phyloP scores from a whole-genome alignment of 2,888 invertebrate species.

The Melanophora roralis region DNA sequence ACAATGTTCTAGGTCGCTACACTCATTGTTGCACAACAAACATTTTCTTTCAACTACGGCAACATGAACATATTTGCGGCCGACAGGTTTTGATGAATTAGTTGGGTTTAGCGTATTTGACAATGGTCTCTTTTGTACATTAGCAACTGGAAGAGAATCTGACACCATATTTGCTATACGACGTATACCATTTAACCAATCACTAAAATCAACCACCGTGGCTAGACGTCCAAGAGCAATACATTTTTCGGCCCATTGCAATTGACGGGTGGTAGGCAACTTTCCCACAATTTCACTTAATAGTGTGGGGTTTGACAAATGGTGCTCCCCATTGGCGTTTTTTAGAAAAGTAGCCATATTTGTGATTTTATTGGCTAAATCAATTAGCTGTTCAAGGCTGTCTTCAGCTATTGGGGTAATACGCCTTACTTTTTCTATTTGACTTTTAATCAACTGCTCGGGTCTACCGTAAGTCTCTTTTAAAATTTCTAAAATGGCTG shows the following conservation, averaged over 20 bases:
- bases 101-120: no score
- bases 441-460: conserved; percentile 20
- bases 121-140: background rate
- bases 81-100: no score
- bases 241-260: background rate
- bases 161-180: background rate
- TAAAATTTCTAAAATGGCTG: background rate
- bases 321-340: background rate
- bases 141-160: background rate
- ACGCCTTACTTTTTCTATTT: conserved; percentile 19
- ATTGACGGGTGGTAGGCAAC: background rate
- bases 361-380: conserved; percentile 41
- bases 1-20: no score
- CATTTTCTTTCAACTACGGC: no score
- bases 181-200: background rate
- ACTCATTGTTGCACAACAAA: no score
- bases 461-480: conserved; percentile 22
- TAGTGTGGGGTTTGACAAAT: background rate
- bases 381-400: conserved; percentile 2
- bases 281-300: background rate
- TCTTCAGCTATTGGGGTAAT: conserved; percentile 18
- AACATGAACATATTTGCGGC: no score
- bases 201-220: background rate
- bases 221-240: background rate
- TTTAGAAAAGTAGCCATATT: conserved; percentile 36